Base-by-base conservation (phyloP, 1,140 invertebrate genomes). In the Drosophila micromelanica region DNA sequence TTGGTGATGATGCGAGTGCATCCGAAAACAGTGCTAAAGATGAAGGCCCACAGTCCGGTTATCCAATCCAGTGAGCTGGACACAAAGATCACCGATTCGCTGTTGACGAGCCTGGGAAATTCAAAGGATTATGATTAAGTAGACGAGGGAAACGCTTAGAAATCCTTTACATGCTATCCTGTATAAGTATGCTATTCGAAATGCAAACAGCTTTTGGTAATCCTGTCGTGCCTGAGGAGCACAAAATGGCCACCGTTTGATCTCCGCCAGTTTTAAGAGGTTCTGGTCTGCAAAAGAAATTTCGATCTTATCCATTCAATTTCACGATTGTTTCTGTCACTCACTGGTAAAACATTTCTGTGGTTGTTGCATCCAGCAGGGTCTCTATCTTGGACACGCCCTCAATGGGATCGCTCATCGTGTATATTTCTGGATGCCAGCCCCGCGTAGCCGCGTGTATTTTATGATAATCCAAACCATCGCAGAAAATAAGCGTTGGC, bases 181-280 rank as follows among this genome's bases (percentile, higher is more conserved):
- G 73, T n/a, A 89, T 72, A 5, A 89, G 54, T 7, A 70, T 84
- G 35, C 67, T 77, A 43, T 96, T 96, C 1, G 96, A 95, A 5
- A 97, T 91, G 91, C 95, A 94, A 0, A 96, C 96, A 15, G 96
- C 96, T 92, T 97, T 97, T 1, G 96, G 96, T 32, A 95, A 80
- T 55, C 96, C 96, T 43, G 96, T 97, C 3, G 96, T 97, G 11
- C 96, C 96, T 61, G 95, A 96, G 0, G 96, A 94, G 51, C 85
- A 93, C 0, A 93, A 62, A 42, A 94, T 92, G 3, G 90, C 75
- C 15, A 89, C 76, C 5, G 86, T 90, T 64, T 91, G 82, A 13
- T 90, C 82, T 0, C 75, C 76, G 0, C 87, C 90, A 2, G 43
- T 52, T 32, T 63, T 76, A 2, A 91, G 37, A 0, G 52, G 27